Evolutionary conservation across 1,140 invertebrate genomes (phyloP).

Genomic region (Cyclargus thomasi): DNA sequence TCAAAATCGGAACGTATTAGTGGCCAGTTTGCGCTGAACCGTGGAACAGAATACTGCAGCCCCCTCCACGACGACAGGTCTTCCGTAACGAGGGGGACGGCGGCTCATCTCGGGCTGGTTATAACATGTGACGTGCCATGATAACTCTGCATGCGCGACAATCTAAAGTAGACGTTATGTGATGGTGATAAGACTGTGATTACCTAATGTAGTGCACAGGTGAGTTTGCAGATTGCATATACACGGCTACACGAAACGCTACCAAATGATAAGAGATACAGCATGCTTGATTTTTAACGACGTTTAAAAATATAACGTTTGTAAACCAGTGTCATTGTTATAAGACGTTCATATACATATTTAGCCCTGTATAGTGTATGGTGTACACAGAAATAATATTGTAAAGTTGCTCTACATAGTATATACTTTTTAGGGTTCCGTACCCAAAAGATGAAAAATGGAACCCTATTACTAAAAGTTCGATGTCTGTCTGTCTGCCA

Average conservation of each 20-base stretch:
- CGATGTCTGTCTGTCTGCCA: too few species aligned
- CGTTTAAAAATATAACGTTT: neutral
- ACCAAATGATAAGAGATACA: conserved; percentile 52
- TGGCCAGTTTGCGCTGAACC: conserved; percentile 35
- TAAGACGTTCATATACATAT: too few species aligned
- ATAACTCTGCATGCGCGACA: conserved; percentile 17
- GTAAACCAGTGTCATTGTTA: neutral
- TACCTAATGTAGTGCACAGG: conserved; percentile 18
- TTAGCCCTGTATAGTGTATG: too few species aligned
- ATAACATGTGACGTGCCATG: conserved; percentile 18
- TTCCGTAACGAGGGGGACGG: conserved; percentile 23
- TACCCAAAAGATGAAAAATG: too few species aligned
- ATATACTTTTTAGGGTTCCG: too few species aligned
- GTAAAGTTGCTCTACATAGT: too few species aligned
- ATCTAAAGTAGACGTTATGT: conserved; percentile 28
- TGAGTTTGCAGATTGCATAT: conserved; percentile 41
- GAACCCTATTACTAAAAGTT: too few species aligned
- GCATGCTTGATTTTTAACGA: conserved; percentile 24
- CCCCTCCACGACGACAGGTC: conserved; percentile 16
- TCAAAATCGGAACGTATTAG: conserved; percentile 48
- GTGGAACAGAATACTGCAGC: conserved; percentile 26
- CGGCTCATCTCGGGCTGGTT: conserved; percentile 37
- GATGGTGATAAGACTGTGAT: conserved; percentile 16
- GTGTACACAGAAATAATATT: too few species aligned
- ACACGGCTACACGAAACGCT: conserved; percentile 35